Evolutionary conservation across 1,140 invertebrate species (phyloP).

Genomic region (Trichomalopsis sarcophagae): DNA sequence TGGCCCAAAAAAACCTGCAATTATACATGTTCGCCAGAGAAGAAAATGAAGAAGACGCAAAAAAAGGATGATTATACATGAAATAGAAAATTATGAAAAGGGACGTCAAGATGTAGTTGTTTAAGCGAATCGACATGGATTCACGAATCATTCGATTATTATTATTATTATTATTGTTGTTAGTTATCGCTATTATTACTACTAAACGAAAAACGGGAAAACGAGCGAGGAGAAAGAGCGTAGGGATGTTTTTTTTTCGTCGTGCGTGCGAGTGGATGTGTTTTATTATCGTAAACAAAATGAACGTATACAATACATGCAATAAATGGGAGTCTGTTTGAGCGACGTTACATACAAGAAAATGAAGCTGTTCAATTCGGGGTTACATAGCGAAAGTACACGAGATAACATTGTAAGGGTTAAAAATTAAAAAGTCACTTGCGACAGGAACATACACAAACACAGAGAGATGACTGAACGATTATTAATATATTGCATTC

Average conservation of each 20-base stretch:
- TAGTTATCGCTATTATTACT: conserved; percentile 28
- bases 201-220: background rate
- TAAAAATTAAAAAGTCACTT: background rate
- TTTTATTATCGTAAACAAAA: conserved; percentile 41
- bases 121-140: conserved; percentile 21
- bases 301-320: conserved; percentile 22
- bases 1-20: conserved; percentile 55
- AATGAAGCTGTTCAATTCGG: background rate
- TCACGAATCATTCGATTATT: conserved; percentile 28
- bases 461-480: background rate
- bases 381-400: conserved; percentile 21
- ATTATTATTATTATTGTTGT: conserved; percentile 35
- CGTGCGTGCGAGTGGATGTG: conserved; percentile 32
- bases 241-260: background rate
- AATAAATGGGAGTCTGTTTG: conserved; percentile 37
- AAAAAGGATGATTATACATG: conserved; percentile 13
- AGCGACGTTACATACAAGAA: background rate
- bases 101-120: conserved; percentile 2
- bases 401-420: background rate
- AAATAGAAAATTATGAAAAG: conserved; percentile 12
- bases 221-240: background rate
- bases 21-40: background rate
- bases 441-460: background rate
- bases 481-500: background rate
- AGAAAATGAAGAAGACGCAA: conserved; percentile 22